A percentile compares a stretch with the other conserved stretches of the same genome.
phyloP scores from a whole-genome alignment of 2,888 invertebrate species.

The Cheilosia grossa region DNA sequence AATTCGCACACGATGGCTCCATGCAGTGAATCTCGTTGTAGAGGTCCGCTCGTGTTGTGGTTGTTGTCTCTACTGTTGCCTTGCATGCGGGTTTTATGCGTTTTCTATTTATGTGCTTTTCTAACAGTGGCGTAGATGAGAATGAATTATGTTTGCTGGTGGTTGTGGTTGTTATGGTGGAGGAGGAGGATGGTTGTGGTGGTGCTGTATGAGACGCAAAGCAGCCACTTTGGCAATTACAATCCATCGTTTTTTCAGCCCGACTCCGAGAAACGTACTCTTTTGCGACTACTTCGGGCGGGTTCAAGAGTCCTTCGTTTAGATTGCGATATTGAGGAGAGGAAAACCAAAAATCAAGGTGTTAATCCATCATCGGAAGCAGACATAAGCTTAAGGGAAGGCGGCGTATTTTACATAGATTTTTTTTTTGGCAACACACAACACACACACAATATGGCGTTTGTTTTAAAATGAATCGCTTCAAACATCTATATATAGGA shows the following conservation, averaged over 20 bases:
- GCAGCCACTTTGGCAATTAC: conserved; percentile 68
- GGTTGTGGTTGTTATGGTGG: conserved; percentile 51
- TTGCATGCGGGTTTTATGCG: conserved; percentile 58
- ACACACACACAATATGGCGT: conserved; percentile 43
- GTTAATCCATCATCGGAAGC: conserved; percentile 75
- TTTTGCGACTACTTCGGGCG: conserved; percentile 70
- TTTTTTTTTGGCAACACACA: conserved; percentile 34
- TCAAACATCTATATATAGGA: conserved; percentile 21
- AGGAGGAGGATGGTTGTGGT: conserved; percentile 51
- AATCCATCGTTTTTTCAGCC: conserved; percentile 52
- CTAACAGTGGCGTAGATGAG: conserved; percentile 69
- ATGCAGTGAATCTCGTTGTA: conserved; percentile 51
- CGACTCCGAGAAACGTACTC: conserved; percentile 76
- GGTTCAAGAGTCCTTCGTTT: conserved; percentile 64
- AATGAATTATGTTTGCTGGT: conserved; percentile 64
- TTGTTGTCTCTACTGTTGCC: conserved; percentile 66
- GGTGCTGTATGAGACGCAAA: conserved; percentile 62
- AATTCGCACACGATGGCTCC: conserved; percentile 51
- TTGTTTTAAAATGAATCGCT: not conserved
- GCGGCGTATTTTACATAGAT: conserved; percentile 18
- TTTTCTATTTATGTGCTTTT: conserved; percentile 70
- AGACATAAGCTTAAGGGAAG: conserved; percentile 57
- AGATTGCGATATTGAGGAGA: conserved; percentile 40
- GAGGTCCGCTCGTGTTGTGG: conserved; percentile 67
- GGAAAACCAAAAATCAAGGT: conserved; percentile 78